phyloP scores from a whole-genome alignment of 1,140 invertebrate species.

The Drosophila murphyi region DNA sequence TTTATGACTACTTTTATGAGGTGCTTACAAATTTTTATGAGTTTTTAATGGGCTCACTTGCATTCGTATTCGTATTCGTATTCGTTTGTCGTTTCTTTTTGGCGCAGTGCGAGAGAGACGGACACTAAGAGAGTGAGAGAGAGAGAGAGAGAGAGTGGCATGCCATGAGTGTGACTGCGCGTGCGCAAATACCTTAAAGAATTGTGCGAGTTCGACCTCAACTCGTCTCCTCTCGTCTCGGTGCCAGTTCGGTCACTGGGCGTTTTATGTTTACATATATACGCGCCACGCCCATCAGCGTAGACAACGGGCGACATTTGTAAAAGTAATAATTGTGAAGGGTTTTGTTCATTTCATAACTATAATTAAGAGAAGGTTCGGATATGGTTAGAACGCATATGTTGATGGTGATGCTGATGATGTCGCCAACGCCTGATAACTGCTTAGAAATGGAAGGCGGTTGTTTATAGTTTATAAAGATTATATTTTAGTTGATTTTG shows the following conservation, averaged over 20 bases:
- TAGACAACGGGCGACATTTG: conserved; percentile 74
- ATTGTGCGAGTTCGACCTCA: conserved; percentile 25
- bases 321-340: conserved; percentile 57
- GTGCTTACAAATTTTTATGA: conserved; percentile 85
- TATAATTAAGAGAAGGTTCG: conserved; percentile 67
- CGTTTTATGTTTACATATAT: conserved; percentile 71
- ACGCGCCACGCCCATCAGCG: conserved; percentile 72
- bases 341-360: conserved; percentile 63
- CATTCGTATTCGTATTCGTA: conserved; percentile 45
- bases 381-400: neutral
- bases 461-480: conserved; percentile 4
- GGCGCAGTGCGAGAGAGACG: neutral
- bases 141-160: conserved; percentile 1
- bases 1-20: conserved; percentile 85
- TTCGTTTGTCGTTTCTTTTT: conserved; percentile 32
- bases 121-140: conserved; percentile 23
- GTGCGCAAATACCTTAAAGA: conserved; percentile 82
- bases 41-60: conserved; percentile 82
- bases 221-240: conserved; percentile 4
- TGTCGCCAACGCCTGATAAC: conserved; percentile 11
- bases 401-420: conserved; percentile 53
- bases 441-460: conserved; percentile 54
- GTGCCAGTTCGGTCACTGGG: conserved; percentile 11
- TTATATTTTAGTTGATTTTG: neutral
- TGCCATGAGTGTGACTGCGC: conserved; percentile 72